Percentiles rank a stretch among this genome's conserved stretches.
phyloP scores from a whole-genome alignment of 2,888 invertebrate genomes.

The Acanthococcus lagerstroemiae region DNA sequence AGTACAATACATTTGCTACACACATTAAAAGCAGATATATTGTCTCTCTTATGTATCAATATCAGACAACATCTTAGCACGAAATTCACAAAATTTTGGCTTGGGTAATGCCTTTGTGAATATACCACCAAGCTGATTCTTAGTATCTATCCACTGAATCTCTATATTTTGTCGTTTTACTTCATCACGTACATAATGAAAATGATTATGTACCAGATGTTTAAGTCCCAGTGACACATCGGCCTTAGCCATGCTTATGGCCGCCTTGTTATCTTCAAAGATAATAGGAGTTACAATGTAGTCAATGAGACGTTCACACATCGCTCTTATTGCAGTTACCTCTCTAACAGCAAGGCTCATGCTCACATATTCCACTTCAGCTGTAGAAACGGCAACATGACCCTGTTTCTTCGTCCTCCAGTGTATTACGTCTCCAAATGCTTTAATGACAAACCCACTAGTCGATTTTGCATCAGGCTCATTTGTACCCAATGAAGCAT shows the following conservation, averaged over 20 bases:
- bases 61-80: no score
- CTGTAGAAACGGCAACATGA: neutral
- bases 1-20: no score
- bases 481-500: neutral
- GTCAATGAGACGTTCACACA: neutral
- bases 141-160: neutral
- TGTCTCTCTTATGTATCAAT: no score
- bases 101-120: neutral
- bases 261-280: neutral
- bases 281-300: neutral
- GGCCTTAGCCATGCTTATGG: neutral
- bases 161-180: neutral
- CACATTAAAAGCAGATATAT: no score
- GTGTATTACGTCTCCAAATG: neutral
- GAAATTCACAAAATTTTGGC: neutral
- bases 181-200: neutral
- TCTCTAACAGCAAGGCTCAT: neutral
- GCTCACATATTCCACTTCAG: neutral
- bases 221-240: neutral
- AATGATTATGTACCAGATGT: neutral
- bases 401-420: neutral
- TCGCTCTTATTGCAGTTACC: neutral
- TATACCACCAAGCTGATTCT: neutral
- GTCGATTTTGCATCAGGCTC: neutral
- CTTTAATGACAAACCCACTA: neutral